These are phyloP conservation scores for Pterostichus madidus DNA, from an alignment of 2,888 invertebrate species.

Conservation along the genomic window DNA sequence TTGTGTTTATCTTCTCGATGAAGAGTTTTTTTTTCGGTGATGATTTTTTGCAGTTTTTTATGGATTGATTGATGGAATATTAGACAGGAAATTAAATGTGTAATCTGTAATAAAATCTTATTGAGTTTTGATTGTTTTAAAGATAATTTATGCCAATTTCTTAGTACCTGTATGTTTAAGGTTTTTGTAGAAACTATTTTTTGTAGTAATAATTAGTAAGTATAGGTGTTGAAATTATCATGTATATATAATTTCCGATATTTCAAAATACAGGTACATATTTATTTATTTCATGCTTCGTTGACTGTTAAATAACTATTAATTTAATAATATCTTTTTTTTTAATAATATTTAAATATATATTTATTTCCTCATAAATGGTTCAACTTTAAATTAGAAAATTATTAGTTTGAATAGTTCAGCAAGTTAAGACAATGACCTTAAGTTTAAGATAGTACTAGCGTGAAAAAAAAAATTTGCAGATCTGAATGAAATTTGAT, in stretches of 20 bases:
- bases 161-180: not conserved
- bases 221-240: slow-evolving; percentile 27
- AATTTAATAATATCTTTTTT: too few species aligned
- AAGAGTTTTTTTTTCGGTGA: not conserved
- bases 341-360: too few species aligned
- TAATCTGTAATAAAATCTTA: slow-evolving; percentile 33
- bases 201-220: not conserved
- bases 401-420: not conserved
- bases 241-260: slow-evolving; percentile 19
- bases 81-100: slow-evolving; percentile 33
- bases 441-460: too few species aligned
- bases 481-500: too few species aligned
- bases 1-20: not conserved
- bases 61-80: slow-evolving; percentile 31
- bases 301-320: not conserved
- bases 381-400: not conserved
- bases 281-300: slow-evolving; percentile 22
- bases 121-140: slow-evolving; percentile 7
- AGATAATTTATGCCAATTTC: not conserved
- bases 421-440: too few species aligned
- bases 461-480: too few species aligned
- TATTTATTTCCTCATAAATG: too few species aligned
- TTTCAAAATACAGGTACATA: slow-evolving; percentile 13
- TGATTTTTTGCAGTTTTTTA: slow-evolving; percentile 21
- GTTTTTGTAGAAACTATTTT: slow-evolving; percentile 8